Percentiles rank a stretch among this genome's conserved stretches.
phyloP scores from a whole-genome alignment of 2,888 invertebrate species.

The Ariolimax columbianus region DNA sequence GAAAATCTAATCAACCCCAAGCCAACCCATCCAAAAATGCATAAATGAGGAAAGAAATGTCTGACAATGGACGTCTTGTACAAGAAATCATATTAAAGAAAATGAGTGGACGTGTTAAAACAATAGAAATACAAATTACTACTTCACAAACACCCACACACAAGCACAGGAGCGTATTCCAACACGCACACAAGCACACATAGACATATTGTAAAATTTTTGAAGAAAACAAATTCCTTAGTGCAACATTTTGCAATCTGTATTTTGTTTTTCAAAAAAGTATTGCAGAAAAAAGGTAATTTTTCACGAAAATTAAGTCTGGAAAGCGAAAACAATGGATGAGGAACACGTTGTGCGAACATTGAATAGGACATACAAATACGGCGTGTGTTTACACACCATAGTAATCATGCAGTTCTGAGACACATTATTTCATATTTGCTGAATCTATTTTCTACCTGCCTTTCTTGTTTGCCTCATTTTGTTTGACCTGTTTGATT shows the following conservation, averaged over 20 bases:
- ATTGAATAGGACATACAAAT: background rate
- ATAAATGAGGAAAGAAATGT: background rate
- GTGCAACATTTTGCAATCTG: background rate
- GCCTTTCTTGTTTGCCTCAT: background rate
- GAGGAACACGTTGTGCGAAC: background rate
- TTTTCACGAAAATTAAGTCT: background rate
- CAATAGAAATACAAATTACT: background rate
- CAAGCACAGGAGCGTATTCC: background rate
- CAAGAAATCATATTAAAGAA: background rate
- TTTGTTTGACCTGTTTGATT: background rate
- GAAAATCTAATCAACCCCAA: background rate
- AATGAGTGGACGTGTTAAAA: background rate
- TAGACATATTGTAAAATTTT: background rate
- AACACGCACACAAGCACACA: background rate
- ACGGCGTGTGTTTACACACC: background rate
- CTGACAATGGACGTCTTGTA: background rate
- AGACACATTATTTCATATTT: background rate
- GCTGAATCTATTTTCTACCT: background rate
- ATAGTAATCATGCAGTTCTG: background rate
- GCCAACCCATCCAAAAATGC: background rate
- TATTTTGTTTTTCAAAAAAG: background rate
- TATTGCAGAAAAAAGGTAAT: too few species aligned
- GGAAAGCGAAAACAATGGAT: background rate
- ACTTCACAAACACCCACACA: background rate
- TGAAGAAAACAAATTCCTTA: background rate